A percentile compares a stretch with the other conserved stretches of the same genome.
phyloP scores from a whole-genome alignment of 2,888 invertebrate genomes.

The Atrina japonica region DNA sequence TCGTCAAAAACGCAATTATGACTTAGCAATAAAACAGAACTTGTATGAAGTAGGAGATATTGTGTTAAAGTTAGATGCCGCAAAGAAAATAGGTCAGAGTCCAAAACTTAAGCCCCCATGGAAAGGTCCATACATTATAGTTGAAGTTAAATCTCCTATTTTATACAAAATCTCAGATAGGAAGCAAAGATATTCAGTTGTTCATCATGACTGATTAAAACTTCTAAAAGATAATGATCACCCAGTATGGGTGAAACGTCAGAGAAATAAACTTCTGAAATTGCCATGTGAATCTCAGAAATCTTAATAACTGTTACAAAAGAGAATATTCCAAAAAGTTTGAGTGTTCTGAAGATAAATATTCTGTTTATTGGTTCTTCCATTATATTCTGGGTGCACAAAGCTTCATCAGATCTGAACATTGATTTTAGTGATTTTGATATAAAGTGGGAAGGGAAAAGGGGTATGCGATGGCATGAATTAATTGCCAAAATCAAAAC shows the following conservation, averaged over 20 bases:
- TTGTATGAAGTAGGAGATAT: constrained; percentile 2
- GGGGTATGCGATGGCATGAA: too few species aligned
- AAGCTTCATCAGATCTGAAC: too few species aligned
- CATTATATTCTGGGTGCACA: too few species aligned
- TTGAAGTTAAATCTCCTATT: constrained; percentile 14
- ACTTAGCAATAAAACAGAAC: background rate
- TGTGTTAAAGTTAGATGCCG: constrained; percentile 12
- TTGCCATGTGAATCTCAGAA: background rate
- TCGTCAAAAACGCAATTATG: constrained; percentile 13
- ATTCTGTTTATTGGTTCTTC: too few species aligned
- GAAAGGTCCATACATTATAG: constrained; percentile 42
- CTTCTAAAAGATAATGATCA: constrained; percentile 9
- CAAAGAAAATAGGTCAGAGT: constrained; percentile 31
- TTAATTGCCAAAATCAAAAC: too few species aligned
- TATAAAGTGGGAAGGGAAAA: too few species aligned
- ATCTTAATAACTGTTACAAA: background rate
- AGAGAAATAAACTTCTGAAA: constrained; percentile 9
- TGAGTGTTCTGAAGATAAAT: too few species aligned
- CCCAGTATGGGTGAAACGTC: constrained; percentile 14
- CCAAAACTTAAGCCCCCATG: constrained; percentile 36
- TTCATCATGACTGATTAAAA: constrained; percentile 34
- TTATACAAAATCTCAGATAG: constrained; percentile 4
- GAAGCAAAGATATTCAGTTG: background rate
- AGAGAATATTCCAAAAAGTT: too few species aligned
- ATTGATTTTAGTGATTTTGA: too few species aligned